These are phyloP conservation scores for Habroteleia sp. DNA, from an alignment of 2,888 invertebrate species.

Conservation along the genomic window DNA sequence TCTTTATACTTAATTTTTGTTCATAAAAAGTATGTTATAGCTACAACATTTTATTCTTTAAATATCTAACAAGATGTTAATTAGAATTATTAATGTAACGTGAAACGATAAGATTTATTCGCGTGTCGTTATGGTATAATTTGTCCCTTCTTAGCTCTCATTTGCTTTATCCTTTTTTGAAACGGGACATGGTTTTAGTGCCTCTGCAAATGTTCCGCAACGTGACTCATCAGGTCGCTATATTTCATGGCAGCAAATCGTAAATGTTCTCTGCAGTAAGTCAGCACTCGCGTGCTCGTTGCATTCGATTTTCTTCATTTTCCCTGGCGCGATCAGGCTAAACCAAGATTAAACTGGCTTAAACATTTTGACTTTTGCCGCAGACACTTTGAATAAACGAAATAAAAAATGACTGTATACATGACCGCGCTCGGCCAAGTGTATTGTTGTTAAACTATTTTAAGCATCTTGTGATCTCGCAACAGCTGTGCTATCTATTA, in stretches of 20 bases:
- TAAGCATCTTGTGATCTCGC: slow-evolving; percentile 72
- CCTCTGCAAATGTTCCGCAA: slow-evolving; percentile 61
- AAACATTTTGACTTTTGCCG: slow-evolving; percentile 44
- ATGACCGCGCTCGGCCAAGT: slow-evolving; percentile 36
- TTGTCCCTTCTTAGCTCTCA: neutral
- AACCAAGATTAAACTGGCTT: slow-evolving; percentile 37
- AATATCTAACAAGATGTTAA: slow-evolving; percentile 40
- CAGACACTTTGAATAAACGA: slow-evolving; percentile 10
- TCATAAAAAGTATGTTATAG: slow-evolving; percentile 2
- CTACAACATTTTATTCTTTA: slow-evolving; percentile 7
- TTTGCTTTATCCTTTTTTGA: slow-evolving; percentile 37
- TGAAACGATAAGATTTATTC: slow-evolving; percentile 34
- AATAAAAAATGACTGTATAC: slow-evolving; percentile 23
- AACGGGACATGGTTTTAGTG: slow-evolving; percentile 49
- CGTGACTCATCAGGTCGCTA: slow-evolving; percentile 63
- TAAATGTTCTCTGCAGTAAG: slow-evolving; percentile 56
- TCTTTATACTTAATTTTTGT: slow-evolving; percentile 28
- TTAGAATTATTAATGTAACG: slow-evolving; percentile 37
- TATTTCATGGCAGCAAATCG: slow-evolving; percentile 59
- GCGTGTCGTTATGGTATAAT: slow-evolving; percentile 26
- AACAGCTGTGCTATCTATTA: slow-evolving; percentile 80
- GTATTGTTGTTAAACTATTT: slow-evolving; percentile 79
- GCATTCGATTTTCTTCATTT: slow-evolving; percentile 57
- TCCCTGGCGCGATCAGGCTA: slow-evolving; percentile 31
- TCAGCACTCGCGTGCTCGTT: slow-evolving; percentile 35